A percentile compares a stretch with the other conserved stretches of the same genome.
Evolutionary conservation across 2,797 vertebrate genomes (phyloP).

Genomic region (Microctenopoma steveboyesi): DNA sequence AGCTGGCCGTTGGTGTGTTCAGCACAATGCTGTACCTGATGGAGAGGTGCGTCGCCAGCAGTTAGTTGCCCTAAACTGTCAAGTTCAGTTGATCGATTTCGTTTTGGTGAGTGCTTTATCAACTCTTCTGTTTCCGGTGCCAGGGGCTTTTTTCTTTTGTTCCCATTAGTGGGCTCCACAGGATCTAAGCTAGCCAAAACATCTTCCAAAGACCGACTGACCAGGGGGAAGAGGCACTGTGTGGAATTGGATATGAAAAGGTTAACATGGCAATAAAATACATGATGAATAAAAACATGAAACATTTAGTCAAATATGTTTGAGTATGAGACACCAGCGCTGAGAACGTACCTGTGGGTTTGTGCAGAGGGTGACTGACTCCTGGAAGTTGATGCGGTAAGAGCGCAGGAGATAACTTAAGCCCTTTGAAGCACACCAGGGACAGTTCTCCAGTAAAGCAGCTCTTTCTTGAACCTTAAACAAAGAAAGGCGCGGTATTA

Average conservation of each 20-base stretch:
- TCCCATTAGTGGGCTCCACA: constrained; percentile 26
- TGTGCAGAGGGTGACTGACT: constrained; percentile 91
- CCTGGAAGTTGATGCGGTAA: constrained; percentile 90
- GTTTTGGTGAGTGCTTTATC: constrained; percentile 52
- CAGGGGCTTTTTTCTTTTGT: constrained; percentile 63
- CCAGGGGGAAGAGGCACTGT: constrained; percentile 96
- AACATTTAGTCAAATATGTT: background rate
- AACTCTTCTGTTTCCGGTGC: constrained; percentile 41
- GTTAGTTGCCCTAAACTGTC: background rate
- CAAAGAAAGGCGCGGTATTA: constrained; percentile 6
- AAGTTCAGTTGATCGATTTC: constrained; percentile 28
- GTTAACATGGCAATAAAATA: constrained; percentile 22
- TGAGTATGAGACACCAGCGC: background rate
- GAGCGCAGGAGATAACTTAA: constrained; percentile 81
- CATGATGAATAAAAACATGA: background rate
- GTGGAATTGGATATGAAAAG: constrained; percentile 1
- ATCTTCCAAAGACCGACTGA: constrained; percentile 87
- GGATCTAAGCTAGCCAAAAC: constrained; percentile 80
- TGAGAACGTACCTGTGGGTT: constrained; percentile 86
- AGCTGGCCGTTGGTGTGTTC: constrained; percentile 9
- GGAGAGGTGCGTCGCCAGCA: background rate
- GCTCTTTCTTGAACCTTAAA: constrained; percentile 74
- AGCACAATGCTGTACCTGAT: background rate
- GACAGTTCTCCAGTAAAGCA: constrained; percentile 80
- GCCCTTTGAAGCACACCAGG: constrained; percentile 90